Evolutionary conservation across 2,113 vertebrate species (phyloP), one percentile per base, ranked within the genome.

Genomic region (Nothobranchius kuhntae): DNA sequence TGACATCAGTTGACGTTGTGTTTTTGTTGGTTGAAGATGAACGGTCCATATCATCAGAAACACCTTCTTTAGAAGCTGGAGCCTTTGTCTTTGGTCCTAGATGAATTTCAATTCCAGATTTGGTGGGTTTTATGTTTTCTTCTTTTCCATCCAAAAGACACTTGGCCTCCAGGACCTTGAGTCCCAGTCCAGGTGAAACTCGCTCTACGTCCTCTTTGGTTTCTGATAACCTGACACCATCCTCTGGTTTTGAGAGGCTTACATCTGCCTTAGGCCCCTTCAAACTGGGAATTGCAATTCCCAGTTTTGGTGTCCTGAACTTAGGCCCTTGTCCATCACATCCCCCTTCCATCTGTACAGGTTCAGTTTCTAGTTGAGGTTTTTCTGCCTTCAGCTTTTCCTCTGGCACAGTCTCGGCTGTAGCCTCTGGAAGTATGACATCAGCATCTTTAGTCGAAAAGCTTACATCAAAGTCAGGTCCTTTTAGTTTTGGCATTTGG

Each of bases 231-330:
- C 44, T 71, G 38, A 59, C 13, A 54, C 61, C 60, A 12, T 6
- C 9, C 0, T 63, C 61, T 53, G 51, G 66, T 51, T 75, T 78
- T 61, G 75, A 75, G 9, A 57, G 14, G 5, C 30, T 62, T 8
- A 70, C 14, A 35, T 85, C 86, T 15, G 57, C 14, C 21, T 84
- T 69, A 42, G 38, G 79, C 67, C 0, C 55, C 68, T 56, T 77
- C 1, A 45, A 10, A 13, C 11, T 45, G 9, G 44, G 44, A 11
- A 11, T 45, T 45, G 68, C 13, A 78, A 4, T 48, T 42, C 70
- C 44, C 44, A 13, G 44, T 45, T 45, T 84, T 53, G 72, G 82
- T 51, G 87, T 67, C 50, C 84, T 84, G 7, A 85, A 61, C 15
- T 54, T 73, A 6, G 44, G 50, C 14, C 21, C 74, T 36, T 70